phyloP scores from a whole-genome alignment of 2,888 invertebrate species.

The Cabera pusaria region DNA sequence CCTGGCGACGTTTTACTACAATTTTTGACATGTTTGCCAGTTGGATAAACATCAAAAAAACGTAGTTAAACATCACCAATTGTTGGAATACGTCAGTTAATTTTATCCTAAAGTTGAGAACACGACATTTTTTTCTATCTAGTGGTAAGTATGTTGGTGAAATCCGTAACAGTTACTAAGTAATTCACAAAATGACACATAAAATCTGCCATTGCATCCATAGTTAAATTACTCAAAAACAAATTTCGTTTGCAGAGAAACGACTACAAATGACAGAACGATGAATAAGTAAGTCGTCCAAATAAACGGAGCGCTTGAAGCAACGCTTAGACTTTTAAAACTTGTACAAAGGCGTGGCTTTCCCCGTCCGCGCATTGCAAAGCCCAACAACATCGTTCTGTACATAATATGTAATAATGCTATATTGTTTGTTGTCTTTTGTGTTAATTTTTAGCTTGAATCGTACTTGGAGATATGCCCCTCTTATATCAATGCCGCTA shows the following conservation, averaged over 20 bases:
- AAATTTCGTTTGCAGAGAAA: conserved; percentile 67
- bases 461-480: conserved; percentile 13
- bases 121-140: no score
- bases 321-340: conserved; percentile 15
- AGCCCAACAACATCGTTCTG: conserved; percentile 45
- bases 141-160: conserved; percentile 1
- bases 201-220: conserved; percentile 21
- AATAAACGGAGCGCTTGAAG: conserved; percentile 16
- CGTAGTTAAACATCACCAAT: no score
- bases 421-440: conserved; percentile 13
- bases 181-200: neutral
- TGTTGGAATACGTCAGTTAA: no score
- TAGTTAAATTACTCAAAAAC: conserved; percentile 41
- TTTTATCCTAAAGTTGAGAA: no score
- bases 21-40: no score
- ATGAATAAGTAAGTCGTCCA: conserved; percentile 72
- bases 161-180: conserved; percentile 3
- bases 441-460: conserved; percentile 11
- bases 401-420: conserved; percentile 37
- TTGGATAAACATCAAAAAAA: no score
- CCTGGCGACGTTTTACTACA: no score
- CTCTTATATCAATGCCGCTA: conserved; percentile 11
- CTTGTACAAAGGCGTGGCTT: conserved; percentile 38
- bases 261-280: conserved; percentile 75
- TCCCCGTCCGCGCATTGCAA: conserved; percentile 35